Base-by-base conservation (phyloP, 2,888 invertebrate species). In the Rotaria sp. region DNA sequence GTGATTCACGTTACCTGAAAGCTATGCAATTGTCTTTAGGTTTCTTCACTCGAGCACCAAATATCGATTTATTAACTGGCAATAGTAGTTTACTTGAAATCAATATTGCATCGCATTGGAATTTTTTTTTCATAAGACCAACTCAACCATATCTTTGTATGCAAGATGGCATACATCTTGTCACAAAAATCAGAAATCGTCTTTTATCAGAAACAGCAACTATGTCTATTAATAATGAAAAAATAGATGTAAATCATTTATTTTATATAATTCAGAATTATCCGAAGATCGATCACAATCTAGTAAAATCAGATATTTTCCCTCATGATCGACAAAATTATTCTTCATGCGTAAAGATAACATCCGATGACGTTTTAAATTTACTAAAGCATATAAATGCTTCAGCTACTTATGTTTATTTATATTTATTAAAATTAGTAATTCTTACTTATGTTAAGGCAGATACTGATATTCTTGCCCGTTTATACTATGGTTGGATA, bases 111-210 rank as follows among this genome's bases (percentile, higher is more conserved):
- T 45, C 21, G 1, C 41, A 75, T 41, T 75, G 24, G 75, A 75
- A 75, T 11, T 75, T 38, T 21, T 41, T 41, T 75, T 75, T 41
- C 21, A 38, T 41, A 38, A 75, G 75, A 75, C 10, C 75, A 26
- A 8, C 10, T 24, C 75, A 75, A 41, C 41, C 41, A 13, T 75
- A 41, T 75, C 75, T 75, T 24, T 75, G 75, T 26, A 41, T 75
- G 38, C 75, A 67, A 75, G 75, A 75, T 38, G 75, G 75, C 21
- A 75, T 75, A 24, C 26, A 75, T 41, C 41, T 75, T 38, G 41
- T 45, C 18, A 75, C 75, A 38, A 75, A 75, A 75, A 75, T 75
- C 41, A 38, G 75, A 41, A 75, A 45, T 41, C 41, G 75, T 75
- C 24, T 75, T 7, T 75, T 75, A 75, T 75, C 75, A 7, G 5